phyloP scores from a whole-genome alignment of 2,113 vertebrate species.

The Spea multiplicata region DNA sequence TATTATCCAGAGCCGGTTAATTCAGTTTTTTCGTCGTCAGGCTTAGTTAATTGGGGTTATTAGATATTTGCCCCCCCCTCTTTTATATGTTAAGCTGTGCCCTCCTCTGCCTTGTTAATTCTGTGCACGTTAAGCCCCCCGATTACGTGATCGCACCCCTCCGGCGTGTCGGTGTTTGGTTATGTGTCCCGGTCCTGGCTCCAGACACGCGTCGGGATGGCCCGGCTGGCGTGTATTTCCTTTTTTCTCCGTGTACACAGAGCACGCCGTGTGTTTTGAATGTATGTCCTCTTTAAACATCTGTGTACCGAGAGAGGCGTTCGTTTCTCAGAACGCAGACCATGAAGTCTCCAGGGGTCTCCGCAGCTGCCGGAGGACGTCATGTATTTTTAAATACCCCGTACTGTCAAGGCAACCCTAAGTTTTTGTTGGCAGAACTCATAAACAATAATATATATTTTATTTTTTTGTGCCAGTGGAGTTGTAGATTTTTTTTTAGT shows the following conservation, averaged over 20 bases:
- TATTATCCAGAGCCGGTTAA: too few relatives aligned
- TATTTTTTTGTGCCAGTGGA: not conserved
- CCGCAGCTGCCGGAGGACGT: not conserved
- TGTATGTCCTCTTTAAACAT: not conserved
- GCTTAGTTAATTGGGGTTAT: not conserved
- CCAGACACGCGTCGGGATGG: not conserved
- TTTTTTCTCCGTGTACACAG: not conserved
- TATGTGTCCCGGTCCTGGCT: constrained; percentile 7
- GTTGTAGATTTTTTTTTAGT: not conserved
- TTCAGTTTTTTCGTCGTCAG: not conserved
- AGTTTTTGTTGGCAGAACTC: too few relatives aligned
- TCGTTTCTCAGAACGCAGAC: not conserved
- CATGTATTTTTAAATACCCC: too few relatives aligned
- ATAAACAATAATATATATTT: not conserved
- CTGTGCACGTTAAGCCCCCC: constrained; percentile 32
- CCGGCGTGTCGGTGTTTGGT: not conserved
- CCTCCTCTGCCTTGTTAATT: constrained; percentile 20
- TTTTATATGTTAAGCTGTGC: not conserved
- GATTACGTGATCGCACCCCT: not conserved
- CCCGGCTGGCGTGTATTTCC: not conserved
- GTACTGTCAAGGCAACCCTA: too few relatives aligned
- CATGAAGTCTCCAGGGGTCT: not conserved
- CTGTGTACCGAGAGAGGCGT: not conserved
- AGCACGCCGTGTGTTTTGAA: not conserved
- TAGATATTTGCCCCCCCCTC: not conserved